Evolutionary conservation across 1,140 invertebrate species (phyloP), one percentile per base, ranked within the genome.

Genomic region (Atta colombica): DNA sequence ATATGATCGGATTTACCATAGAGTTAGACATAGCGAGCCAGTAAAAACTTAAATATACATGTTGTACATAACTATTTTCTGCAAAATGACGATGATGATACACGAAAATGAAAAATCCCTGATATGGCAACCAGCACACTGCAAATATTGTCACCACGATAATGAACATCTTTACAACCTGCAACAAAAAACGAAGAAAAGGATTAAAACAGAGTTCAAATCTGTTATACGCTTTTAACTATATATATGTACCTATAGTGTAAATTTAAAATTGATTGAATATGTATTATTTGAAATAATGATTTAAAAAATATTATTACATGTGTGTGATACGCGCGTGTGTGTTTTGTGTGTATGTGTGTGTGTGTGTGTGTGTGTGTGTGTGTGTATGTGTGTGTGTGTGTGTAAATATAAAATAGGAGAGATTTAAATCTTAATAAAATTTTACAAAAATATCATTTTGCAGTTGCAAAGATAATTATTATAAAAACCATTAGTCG

Each of bases 21-120:
- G 98, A 97, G 91, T 98, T 98, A 2, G 97, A 97, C 98, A 99
- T 99, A 2, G 98, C 98, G 21, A 99, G 95, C 98, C 98, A 99
- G 92, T 99, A 99, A 94, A 99, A 98, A 7, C 96, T 96, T 12
- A 99, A 95, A 94, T 97, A 98, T 61, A 98, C 96, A 88, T 98
- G 97, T 92, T 98, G 98, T 0, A 98, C 97, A 92, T 98, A 98
- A 78, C 96, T 96, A 82, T 96, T 97, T 91, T 97, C 97, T 31
- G 97, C 95, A 14, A 98, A 96, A 16, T 96, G 96, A 10, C 96
- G 96, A 94, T 98, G 96, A 94, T 97, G 97, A 94, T 98, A 98
- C 0, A 97, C 96, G 95, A 98, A 98, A 93, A 98, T 98, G 96
- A 98, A 99, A 94, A 98, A 99, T 28, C 96, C 96, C 85, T 99